Base-by-base conservation (phyloP, 2,113 vertebrate species). In the Pelmatolapia mariae region DNA sequence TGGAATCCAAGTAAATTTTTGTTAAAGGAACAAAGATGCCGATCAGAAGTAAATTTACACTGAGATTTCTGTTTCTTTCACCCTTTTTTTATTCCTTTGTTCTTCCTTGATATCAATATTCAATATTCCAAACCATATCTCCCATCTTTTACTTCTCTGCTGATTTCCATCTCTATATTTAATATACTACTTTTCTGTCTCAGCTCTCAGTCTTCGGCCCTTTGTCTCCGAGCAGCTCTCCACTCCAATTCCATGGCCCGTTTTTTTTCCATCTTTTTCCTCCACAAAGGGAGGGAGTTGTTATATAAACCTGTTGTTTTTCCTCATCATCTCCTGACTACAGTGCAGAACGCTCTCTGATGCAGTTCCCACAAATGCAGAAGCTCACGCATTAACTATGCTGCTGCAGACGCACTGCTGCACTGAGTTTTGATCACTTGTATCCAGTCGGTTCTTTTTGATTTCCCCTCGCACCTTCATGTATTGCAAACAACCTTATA, bases 271-370 rank as follows among this genome's bases (percentile, higher is more conserved):
- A 66, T 89, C 57, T 73, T 80, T 86, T 82, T 50, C 79, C 10
- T 80, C 47, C 68, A 79, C 33, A 63, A 82, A 73, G 63, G 82
- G 59, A 88, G 84, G 61, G 83, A 76, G 73, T 80, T 10, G 90
- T 92, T 93, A 92, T 10, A 89, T 93, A 94, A 93, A 92, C 88
- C 88, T 89, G 88, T 90, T 92, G 87, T 89, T 87, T 78, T 83
- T 61, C 86, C 56, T 88, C 79, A 76, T 84, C 89, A 89, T 88
- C 57, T 50, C 63, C 36, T 73, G 79, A 91, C 81, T 80, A 59
- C 88, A 66, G 53, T 10, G 19, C 61, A 26, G 59, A 73, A 89
- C 24, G 6, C 66, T 52, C 68, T 31, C 73, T 52, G 87, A 88
- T 82, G 81, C 84, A 53, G 13, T 83, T 53, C 4, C 31, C 61